Percentiles rank a stretch among this genome's conserved stretches.
phyloP scores from a whole-genome alignment of 2,888 invertebrate species.

The Callimorpha dominula region DNA sequence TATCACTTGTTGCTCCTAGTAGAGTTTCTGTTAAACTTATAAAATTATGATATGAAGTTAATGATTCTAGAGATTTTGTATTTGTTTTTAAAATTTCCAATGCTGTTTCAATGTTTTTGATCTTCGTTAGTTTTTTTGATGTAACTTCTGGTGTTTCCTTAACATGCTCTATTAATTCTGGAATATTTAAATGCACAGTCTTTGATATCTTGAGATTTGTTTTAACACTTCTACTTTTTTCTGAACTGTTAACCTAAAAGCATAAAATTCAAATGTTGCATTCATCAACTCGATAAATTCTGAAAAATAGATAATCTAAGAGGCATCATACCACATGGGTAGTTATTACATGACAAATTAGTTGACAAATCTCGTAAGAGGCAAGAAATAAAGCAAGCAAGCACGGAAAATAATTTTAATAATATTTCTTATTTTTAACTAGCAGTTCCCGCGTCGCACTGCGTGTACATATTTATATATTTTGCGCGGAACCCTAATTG shows the following conservation, averaged over 20 bases:
- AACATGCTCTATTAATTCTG: background rate
- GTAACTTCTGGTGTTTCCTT: background rate
- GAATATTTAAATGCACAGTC: background rate
- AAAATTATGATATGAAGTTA: slow-evolving; percentile 2
- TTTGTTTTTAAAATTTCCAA: slow-evolving; percentile 48
- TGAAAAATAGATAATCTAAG: no score
- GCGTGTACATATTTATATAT: no score
- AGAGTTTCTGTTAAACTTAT: slow-evolving; percentile 14
- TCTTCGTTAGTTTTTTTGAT: background rate
- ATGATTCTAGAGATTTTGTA: slow-evolving; percentile 23
- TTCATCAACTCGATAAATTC: no score
- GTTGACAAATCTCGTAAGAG: no score
- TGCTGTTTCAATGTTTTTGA: slow-evolving; percentile 42
- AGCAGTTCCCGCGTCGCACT: no score
- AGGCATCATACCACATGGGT: no score
- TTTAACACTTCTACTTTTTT: background rate
- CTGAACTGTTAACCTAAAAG: background rate
- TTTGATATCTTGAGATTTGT: background rate
- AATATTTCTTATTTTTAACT: no score
- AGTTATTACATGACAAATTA: no score
- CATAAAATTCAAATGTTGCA: background rate
- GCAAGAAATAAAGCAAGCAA: no score
- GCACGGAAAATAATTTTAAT: no score
- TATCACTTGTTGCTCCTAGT: background rate
- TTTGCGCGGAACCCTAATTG: no score